Conservation (phyloP, 2,113 vertebrate genomes). For the Rousettus leschenaultii region DNA sequence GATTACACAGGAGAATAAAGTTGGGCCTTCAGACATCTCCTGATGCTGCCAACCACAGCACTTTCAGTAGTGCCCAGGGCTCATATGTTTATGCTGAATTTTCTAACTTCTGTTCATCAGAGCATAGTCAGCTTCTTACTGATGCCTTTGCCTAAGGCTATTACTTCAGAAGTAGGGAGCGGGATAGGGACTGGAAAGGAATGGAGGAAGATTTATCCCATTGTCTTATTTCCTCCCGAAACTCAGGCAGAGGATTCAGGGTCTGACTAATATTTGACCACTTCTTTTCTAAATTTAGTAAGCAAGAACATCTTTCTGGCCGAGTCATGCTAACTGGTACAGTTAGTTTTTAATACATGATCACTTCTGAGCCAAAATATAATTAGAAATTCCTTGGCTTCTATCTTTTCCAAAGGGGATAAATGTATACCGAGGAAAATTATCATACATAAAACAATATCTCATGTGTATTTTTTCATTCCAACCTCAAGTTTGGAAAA, state of each 20-base stretch:
- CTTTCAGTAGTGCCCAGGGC: neutral
- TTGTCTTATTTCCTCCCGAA: neutral
- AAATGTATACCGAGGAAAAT: conserved; percentile 31
- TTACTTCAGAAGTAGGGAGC: neutral
- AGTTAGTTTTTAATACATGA: conserved; percentile 38
- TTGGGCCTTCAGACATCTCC: neutral
- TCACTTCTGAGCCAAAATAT: conserved; percentile 42
- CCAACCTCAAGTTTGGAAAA: conserved; percentile 38
- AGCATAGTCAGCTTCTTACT: neutral
- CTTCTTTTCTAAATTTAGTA: conserved; percentile 9
- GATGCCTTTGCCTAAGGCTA: neutral
- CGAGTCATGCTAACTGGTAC: neutral
- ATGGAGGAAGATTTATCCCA: neutral
- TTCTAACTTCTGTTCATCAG: neutral
- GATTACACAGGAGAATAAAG: neutral
- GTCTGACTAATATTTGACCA: neutral
- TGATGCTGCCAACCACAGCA: neutral
- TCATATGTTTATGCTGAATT: neutral
- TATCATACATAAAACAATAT: neutral
- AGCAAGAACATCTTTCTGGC: conserved; percentile 18
- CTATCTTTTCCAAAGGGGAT: conserved; percentile 12
- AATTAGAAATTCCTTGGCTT: conserved; percentile 34
- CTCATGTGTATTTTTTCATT: conserved; percentile 7
- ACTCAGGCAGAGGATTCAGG: neutral
- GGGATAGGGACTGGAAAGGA: neutral